Conservation (phyloP, 1,140 invertebrate genomes). For the Bombyx mori region DNA sequence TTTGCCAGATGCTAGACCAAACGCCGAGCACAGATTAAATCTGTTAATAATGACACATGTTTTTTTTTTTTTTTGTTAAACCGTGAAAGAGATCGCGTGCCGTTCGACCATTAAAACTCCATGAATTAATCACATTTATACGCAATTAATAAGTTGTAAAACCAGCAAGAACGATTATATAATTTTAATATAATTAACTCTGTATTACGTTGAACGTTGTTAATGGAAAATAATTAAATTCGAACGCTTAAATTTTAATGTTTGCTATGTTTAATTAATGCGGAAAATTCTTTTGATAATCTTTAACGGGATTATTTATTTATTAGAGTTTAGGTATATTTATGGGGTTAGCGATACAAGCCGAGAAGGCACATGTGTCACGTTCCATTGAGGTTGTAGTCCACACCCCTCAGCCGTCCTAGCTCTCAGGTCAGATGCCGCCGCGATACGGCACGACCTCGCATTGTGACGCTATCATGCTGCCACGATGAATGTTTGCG, state of each 20-base stretch:
- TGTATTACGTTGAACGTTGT: no score
- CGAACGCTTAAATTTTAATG: no score
- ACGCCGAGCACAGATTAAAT: constrained; percentile 21
- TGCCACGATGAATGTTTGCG: constrained; percentile 27
- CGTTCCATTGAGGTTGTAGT: constrained; percentile 9
- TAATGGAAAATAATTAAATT: no score
- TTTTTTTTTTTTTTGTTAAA: constrained; percentile 9
- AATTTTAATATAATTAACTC: no score
- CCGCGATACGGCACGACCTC: constrained; percentile 30
- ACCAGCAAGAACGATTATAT: no score
- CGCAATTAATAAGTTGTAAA: constrained; percentile 9
- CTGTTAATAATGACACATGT: constrained; percentile 9
- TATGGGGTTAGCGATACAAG: no score
- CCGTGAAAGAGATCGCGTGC: constrained; percentile 10
- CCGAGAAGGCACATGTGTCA: background rate
- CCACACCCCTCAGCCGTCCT: background rate
- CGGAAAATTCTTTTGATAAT: no score
- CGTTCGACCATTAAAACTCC: constrained; percentile 2
- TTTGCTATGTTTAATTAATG: no score
- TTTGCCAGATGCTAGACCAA: constrained; percentile 25
- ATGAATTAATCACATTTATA: constrained; percentile 6
- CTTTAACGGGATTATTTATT: no score
- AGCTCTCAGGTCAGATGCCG: constrained; percentile 22
- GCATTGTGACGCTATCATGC: constrained; percentile 19
- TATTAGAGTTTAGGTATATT: no score